A percentile compares a stretch with the other conserved stretches of the same genome.
Evolutionary conservation across 1,140 invertebrate genomes (phyloP).

Genomic region (Brachionus rotundiformis): DNA sequence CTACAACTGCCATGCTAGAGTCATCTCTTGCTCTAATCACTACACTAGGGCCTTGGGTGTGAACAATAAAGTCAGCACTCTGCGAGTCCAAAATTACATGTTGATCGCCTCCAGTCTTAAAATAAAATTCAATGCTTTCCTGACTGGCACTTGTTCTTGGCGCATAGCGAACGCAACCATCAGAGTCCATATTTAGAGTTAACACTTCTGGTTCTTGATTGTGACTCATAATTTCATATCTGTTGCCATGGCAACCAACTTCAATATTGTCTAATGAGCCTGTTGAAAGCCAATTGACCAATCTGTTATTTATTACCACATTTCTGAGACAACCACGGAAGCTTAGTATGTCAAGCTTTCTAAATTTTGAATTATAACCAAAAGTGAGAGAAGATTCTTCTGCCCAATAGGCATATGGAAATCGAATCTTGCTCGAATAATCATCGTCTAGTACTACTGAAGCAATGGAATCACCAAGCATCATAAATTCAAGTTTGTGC

Average conservation of each 20-base stretch:
- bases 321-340: slow-evolving; percentile 39
- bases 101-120: slow-evolving; percentile 36
- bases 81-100: slow-evolving; percentile 19
- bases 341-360: neutral
- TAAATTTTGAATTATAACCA: slow-evolving; percentile 6
- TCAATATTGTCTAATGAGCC: slow-evolving; percentile 37
- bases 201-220: no score
- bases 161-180: slow-evolving; percentile 12
- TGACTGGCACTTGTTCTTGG: neutral
- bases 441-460: slow-evolving; percentile 47
- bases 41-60: slow-evolving; percentile 45
- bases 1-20: neutral
- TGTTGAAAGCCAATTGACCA: slow-evolving; percentile 24
- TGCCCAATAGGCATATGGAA: slow-evolving; percentile 23
- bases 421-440: slow-evolving; percentile 7
- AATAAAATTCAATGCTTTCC: slow-evolving; percentile 39
- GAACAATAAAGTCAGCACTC: slow-evolving; percentile 5
- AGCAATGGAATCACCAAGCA: neutral
- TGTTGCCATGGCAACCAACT: slow-evolving; percentile 27
- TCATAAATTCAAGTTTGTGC: slow-evolving; percentile 48
- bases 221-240: neutral
- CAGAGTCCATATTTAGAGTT: neutral
- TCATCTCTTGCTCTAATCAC: slow-evolving; percentile 15
- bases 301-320: slow-evolving; percentile 47
- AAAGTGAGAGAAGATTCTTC: slow-evolving; percentile 39